phyloP scores from a whole-genome alignment of 2,113 vertebrate genomes.

The Prunella himalayana region DNA sequence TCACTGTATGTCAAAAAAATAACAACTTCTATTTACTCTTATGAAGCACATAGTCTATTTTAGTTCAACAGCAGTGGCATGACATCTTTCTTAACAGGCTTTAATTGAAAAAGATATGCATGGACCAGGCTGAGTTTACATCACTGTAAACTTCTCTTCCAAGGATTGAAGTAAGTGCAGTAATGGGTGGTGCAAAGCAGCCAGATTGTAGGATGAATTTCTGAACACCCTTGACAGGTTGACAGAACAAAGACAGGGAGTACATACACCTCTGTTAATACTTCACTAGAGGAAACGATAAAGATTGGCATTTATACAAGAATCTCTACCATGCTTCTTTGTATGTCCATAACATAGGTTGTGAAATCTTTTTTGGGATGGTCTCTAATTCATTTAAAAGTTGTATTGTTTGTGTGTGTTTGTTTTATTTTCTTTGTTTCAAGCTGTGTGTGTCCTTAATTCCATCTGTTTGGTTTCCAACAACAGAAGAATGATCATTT shows the following conservation, averaged over 20 bases:
- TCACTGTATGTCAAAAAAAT: neutral
- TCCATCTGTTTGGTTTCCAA: neutral
- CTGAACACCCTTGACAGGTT: neutral
- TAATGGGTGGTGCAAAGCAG: neutral
- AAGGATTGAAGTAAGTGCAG: neutral
- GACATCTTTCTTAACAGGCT: neutral
- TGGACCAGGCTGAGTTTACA: neutral
- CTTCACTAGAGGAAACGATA: neutral
- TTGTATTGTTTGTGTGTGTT: neutral
- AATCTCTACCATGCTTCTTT: neutral
- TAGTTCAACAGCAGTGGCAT: neutral
- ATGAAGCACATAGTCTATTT: neutral
- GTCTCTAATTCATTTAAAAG: neutral
- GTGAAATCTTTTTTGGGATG: neutral
- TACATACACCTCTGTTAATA: neutral
- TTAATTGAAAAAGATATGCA: neutral
- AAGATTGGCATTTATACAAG: neutral
- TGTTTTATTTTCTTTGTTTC: rapidly evolving
- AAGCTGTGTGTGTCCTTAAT: neutral
- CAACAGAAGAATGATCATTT: neutral
- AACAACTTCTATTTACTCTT: neutral
- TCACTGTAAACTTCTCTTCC: neutral
- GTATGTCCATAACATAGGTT: neutral
- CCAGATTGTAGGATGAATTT: neutral
- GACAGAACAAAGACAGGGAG: neutral